Conservation (phyloP, 2,888 invertebrate species). For the Drosophila nr. perissopoda region DNA sequence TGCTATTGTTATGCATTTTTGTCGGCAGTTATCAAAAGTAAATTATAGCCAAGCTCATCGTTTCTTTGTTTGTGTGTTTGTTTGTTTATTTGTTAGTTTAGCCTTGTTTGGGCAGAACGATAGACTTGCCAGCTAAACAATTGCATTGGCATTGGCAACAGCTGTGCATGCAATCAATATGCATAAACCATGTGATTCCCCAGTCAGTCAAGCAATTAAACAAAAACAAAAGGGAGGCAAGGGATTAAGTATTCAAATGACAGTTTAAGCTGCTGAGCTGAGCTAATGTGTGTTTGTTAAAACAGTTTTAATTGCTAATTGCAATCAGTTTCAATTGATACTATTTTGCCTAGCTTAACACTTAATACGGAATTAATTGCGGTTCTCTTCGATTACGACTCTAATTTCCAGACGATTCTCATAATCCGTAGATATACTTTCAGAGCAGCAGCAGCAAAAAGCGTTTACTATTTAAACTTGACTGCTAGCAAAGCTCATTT, state of each 20-base stretch:
- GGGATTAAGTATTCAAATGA: not conserved
- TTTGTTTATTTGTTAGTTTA: not conserved
- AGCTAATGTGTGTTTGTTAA: not conserved
- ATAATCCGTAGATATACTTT: not conserved
- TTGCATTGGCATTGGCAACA: constrained; percentile 44
- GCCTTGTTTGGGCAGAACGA: constrained; percentile 32
- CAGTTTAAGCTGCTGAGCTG: not conserved
- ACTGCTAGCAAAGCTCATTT: not conserved
- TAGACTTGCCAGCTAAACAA: constrained; percentile 8
- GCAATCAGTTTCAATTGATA: not conserved
- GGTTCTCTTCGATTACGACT: not conserved
- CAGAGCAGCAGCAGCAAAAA: not conserved
- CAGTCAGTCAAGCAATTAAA: constrained; percentile 25
- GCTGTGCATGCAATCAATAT: constrained; percentile 26
- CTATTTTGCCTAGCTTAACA: not conserved
- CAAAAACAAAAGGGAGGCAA: not conserved
- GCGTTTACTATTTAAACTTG: not conserved
- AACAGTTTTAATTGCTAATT: not conserved
- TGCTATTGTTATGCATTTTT: constrained; percentile 65
- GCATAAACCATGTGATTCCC: constrained; percentile 35
- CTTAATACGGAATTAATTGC: not conserved
- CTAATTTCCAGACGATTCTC: not conserved
- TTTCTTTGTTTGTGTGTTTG: constrained; percentile 6
- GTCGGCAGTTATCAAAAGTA: constrained; percentile 40
- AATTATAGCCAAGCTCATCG: constrained; percentile 26